Percentiles rank a stretch among this genome's conserved stretches.
Evolutionary conservation across 2,113 vertebrate genomes (phyloP).

Genomic region (Procapra przewalskii): DNA sequence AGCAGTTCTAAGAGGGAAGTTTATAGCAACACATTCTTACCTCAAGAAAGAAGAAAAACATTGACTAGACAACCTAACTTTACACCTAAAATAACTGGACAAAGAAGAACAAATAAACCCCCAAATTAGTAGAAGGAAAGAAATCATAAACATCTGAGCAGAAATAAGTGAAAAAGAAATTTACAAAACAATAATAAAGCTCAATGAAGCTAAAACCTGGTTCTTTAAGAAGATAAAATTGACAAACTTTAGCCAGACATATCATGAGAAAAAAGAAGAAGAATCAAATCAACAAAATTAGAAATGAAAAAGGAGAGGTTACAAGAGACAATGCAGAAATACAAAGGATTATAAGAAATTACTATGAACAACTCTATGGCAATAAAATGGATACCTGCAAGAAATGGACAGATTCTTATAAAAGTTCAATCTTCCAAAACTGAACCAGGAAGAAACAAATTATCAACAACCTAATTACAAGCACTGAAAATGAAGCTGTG

Average conservation of each 20-base stretch:
- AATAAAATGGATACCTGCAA: neutral
- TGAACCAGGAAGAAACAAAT: neutral
- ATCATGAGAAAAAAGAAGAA: neutral
- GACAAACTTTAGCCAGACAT: neutral
- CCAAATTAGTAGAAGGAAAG: neutral
- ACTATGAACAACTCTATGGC: neutral
- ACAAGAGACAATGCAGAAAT: neutral
- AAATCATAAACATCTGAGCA: neutral
- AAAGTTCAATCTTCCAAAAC: neutral
- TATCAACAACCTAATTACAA: neutral
- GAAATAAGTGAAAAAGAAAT: neutral
- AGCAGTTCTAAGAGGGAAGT: neutral
- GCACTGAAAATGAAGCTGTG: neutral
- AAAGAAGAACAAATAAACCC: neutral
- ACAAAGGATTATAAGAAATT: neutral
- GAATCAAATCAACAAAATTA: neutral
- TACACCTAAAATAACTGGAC: neutral
- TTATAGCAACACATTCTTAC: neutral
- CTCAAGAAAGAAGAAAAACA: neutral
- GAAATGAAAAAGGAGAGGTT: neutral
- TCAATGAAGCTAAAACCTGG: neutral
- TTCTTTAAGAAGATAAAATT: neutral
- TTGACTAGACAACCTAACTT: fast-evolving
- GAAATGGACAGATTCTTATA: neutral
- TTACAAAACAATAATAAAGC: fast-evolving